A percentile compares a stretch with the other conserved stretches of the same genome.
Conservation (phyloP, 2,888 invertebrate species). For the Drosophila mayaguana region DNA sequence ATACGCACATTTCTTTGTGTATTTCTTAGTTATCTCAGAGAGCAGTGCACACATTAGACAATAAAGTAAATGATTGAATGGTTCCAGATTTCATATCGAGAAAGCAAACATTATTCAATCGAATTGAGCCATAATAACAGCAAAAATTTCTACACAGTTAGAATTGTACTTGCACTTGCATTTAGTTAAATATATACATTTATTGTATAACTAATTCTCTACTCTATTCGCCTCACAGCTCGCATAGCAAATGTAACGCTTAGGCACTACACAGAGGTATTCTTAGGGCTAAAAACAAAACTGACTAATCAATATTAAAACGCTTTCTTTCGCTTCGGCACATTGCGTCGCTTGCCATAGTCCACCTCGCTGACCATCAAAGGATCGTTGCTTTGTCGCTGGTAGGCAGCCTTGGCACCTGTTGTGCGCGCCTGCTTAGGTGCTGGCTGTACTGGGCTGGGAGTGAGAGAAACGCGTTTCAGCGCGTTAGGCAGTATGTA, state of each 20-base stretch:
- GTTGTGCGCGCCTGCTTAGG: conserved; percentile 62
- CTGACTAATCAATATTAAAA: conserved; percentile 11
- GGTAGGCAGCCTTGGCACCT: conserved; percentile 79
- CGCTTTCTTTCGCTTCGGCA: conserved; percentile 29
- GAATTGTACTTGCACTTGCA: neutral
- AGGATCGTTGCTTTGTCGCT: conserved; percentile 82
- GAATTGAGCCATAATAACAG: neutral
- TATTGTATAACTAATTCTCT: too few species aligned
- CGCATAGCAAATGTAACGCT: neutral
- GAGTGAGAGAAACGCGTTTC: conserved; percentile 86
- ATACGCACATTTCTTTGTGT: too few species aligned
- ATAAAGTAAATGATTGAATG: neutral
- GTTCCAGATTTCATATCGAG: neutral
- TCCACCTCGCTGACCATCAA: conserved; percentile 83
- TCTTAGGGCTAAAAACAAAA: conserved; percentile 9
- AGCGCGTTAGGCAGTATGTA: conserved; percentile 94
- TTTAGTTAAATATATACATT: neutral
- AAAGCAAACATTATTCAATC: neutral
- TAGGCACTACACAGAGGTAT: conserved; percentile 4
- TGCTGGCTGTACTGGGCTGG: conserved; percentile 13
- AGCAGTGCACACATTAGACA: too few species aligned
- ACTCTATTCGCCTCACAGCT: conserved; percentile 10
- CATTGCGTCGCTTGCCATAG: conserved; percentile 74
- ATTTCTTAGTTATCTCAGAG: too few species aligned
- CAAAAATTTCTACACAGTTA: neutral